Conservation (phyloP, 2,113 vertebrate genomes). For the Pao palembangensis region DNA sequence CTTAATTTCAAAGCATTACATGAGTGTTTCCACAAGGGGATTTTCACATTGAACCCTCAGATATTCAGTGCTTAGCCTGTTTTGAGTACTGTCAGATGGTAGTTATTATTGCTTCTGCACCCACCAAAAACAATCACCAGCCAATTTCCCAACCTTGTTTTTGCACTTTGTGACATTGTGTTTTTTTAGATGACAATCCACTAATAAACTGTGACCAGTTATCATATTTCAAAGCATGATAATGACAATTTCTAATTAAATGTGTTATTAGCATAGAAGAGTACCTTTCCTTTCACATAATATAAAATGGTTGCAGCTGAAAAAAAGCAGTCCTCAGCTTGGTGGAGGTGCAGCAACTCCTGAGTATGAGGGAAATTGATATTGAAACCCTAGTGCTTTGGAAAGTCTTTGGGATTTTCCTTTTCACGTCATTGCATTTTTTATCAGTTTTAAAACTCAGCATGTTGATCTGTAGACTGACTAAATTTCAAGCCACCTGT, state of each 20-base stretch:
- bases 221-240: no score
- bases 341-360: neutral
- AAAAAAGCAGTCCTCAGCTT: neutral
- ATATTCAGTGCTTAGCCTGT: neutral
- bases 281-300: no score
- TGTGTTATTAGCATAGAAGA: no score
- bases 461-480: constrained; percentile 9
- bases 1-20: constrained; percentile 16
- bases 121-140: no score
- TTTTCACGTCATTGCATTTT: constrained; percentile 11
- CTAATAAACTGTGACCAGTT: no score
- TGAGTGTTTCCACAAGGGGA: constrained; percentile 17
- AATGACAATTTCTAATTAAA: no score
- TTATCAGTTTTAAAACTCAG: constrained; percentile 7
- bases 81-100: no score
- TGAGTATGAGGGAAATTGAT: neutral
- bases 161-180: no score
- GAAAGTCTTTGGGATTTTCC: constrained; percentile 10
- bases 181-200: no score
- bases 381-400: neutral
- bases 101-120: no score
- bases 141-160: no score
- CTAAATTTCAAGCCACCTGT: constrained; percentile 2
- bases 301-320: neutral
- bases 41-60: constrained; percentile 4